These are phyloP conservation scores for Megalopta genalis DNA, from an alignment of 1,140 invertebrate species.

Conservation along the genomic window DNA sequence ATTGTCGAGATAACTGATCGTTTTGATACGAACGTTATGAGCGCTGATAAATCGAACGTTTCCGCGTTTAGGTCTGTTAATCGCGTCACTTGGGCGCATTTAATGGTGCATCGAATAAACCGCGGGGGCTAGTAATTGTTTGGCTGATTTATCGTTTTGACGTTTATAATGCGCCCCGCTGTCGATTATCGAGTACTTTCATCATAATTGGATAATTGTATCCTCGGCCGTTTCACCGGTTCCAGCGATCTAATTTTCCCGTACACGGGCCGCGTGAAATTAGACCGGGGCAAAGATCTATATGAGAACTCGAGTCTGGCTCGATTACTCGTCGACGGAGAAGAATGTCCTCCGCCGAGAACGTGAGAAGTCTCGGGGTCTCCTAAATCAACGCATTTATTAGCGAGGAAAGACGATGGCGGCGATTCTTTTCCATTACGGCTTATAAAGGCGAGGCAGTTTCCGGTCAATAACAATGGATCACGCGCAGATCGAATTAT, in stretches of 20 bases:
- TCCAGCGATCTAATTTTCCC: neutral
- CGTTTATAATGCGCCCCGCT: slow-evolving; percentile 20
- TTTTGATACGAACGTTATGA: neutral
- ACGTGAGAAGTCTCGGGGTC: neutral
- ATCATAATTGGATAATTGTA: neutral
- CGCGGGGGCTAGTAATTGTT: slow-evolving; percentile 14
- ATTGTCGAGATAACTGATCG: neutral
- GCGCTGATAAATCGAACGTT: neutral
- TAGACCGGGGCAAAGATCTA: neutral
- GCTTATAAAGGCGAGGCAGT: slow-evolving; percentile 6
- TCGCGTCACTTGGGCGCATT: slow-evolving; percentile 29
- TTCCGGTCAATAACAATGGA: slow-evolving; percentile 52
- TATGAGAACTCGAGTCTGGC: neutral
- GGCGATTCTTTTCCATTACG: slow-evolving; percentile 21
- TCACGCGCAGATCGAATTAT: slow-evolving; percentile 54
- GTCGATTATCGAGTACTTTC: slow-evolving; percentile 15
- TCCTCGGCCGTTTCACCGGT: neutral
- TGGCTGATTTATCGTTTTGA: slow-evolving; percentile 32
- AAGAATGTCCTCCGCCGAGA: neutral
- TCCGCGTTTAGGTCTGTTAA: slow-evolving; percentile 24
- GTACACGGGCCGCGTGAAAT: neutral
- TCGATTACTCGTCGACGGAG: neutral
- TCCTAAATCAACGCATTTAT: slow-evolving; percentile 2
- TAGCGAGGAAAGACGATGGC: neutral
- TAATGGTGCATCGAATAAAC: slow-evolving; percentile 36